Evolutionary conservation across 2,888 invertebrate genomes (phyloP).

Genomic region (Agrochola macilenta): DNA sequence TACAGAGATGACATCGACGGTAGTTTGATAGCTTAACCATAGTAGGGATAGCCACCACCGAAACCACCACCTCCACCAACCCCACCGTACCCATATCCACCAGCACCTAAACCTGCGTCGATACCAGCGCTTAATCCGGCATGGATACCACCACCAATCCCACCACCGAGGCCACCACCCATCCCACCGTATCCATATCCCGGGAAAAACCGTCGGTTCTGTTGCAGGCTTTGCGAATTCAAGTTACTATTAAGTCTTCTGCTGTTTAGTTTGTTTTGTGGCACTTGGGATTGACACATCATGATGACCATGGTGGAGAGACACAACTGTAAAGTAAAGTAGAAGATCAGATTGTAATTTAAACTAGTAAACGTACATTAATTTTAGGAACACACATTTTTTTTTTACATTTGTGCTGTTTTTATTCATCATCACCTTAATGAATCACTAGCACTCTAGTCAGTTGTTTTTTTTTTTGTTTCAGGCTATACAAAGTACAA

Average conservation of each 20-base stretch:
- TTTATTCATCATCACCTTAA: background rate
- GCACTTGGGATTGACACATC: constrained; percentile 23
- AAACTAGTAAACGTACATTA: background rate
- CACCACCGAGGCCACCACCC: constrained; percentile 10
- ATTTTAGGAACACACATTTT: background rate
- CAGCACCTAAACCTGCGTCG: background rate
- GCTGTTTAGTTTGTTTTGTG: background rate
- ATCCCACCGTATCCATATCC: constrained; percentile 8
- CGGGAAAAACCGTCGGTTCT: constrained; percentile 3
- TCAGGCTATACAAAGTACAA: background rate
- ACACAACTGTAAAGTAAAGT: constrained; percentile 26
- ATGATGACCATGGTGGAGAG: constrained; percentile 8
- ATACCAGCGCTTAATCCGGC: constrained; percentile 26
- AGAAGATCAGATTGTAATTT: background rate
- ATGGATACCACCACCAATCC: constrained; percentile 6
- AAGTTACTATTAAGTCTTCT: background rate
- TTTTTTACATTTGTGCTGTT: background rate
- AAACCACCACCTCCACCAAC: background rate
- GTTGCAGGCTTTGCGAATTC: background rate
- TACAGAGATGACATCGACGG: no score
- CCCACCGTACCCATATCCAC: constrained; percentile 28
- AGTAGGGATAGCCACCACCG: constrained; percentile 10
- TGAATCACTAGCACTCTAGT: background rate
- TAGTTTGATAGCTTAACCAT: constrained; percentile 14
- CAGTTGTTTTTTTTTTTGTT: background rate